These are phyloP conservation scores for Peucedramus taeniatus DNA, from an alignment of 2,113 vertebrate genomes.

Conservation along the genomic window DNA sequence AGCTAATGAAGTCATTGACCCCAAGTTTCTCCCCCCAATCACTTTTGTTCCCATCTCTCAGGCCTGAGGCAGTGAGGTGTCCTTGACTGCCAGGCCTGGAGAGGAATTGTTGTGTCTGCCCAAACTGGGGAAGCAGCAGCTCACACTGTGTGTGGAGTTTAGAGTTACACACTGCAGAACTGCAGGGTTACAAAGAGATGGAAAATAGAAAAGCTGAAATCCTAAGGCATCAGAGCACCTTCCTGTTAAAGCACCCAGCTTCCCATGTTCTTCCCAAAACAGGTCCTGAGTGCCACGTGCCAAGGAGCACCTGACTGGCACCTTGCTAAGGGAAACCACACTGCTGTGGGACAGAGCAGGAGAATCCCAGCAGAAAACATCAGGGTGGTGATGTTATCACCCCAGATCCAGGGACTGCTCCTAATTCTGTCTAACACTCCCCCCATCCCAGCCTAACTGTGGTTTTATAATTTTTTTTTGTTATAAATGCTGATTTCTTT, in stretches of 20 bases:
- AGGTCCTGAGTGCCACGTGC: not conserved
- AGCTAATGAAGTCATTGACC: not conserved
- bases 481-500: not conserved
- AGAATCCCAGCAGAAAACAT: not conserved
- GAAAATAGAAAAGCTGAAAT: not conserved
- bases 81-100: not conserved
- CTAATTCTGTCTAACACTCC: not conserved
- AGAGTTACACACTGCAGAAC: not conserved
- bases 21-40: not conserved
- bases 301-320: not conserved
- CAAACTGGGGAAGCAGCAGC: not conserved
- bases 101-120: not conserved
- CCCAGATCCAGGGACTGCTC: not conserved
- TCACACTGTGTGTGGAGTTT: not conserved
- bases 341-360: not conserved
- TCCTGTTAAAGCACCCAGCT: not conserved
- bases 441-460: not conserved
- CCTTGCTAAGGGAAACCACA: not conserved
- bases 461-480: fast-evolving
- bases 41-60: not conserved
- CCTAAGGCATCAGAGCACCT: not conserved
- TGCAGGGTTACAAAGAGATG: fast-evolving
- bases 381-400: fast-evolving
- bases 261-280: not conserved
- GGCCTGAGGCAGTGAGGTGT: not conserved